Conservation (phyloP, 1,140 invertebrate species). For the Panagrolaimus sp. region DNA sequence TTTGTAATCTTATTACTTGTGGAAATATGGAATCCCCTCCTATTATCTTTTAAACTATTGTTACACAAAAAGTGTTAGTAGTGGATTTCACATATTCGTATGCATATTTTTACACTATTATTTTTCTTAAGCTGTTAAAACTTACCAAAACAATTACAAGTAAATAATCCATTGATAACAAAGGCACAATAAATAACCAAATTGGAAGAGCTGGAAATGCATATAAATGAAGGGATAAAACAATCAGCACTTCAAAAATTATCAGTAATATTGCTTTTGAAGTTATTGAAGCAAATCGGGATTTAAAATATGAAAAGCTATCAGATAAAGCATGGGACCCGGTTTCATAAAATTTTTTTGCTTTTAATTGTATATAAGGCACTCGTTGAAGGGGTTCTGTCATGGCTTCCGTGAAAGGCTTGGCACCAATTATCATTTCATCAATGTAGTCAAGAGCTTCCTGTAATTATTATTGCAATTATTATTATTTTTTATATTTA, state of each 20-base stretch:
- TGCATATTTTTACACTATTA: too few species aligned
- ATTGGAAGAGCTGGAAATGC: not conserved
- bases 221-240: not conserved
- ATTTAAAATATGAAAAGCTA: conserved; percentile 9
- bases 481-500: not conserved
- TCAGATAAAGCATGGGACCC: not conserved
- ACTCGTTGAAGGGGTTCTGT: conserved; percentile 47
- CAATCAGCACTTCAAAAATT: not conserved
- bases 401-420: conserved; percentile 44
- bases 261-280: not conserved
- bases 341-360: conserved; percentile 24
- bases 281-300: conserved; percentile 13
- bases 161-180: not conserved
- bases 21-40: too few species aligned
- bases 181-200: not conserved
- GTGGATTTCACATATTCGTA: too few species aligned
- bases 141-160: not conserved
- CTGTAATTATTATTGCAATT: conserved; percentile 28
- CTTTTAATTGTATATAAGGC: conserved; percentile 47
- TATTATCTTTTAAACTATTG: too few species aligned
- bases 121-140: not conserved
- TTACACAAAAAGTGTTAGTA: too few species aligned
- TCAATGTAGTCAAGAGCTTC: conserved; percentile 58
- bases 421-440: conserved; percentile 58
- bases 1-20: too few species aligned